Base-by-base conservation (phyloP, 2,113 vertebrate species). In the Procavia capensis region DNA sequence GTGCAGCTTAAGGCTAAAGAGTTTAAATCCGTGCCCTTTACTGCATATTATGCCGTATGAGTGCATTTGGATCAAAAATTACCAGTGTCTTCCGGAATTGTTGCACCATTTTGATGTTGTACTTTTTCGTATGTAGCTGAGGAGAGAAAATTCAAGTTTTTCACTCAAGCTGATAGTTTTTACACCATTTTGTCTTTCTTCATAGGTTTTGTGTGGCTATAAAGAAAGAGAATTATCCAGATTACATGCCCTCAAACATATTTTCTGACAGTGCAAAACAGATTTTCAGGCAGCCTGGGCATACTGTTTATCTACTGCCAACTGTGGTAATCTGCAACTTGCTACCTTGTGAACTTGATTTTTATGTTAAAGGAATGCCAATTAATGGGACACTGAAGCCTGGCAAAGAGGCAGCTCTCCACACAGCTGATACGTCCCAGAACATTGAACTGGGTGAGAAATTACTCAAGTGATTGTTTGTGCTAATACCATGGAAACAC, bases 201-300 rank as follows among this genome's bases (percentile, higher is more conserved):
- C 45, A 2, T 94, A 99, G 99, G 98, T 99, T 99, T 96, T 99
- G 99, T 88, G 99, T 99, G 94, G 99, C 99, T 68, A 99, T 99
- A 91, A 99, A 99, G 97, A 99, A 99, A 93, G 99, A 99, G 85
- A 99, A 99, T 95, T 99, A 99, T 43, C 99, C 99, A 0, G 99
- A 99, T 63, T 99, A 99, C 96, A 98, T 99, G 98, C 99, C 99
- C 36, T 99, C 99, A 89, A 99, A 98, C 97, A 98, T 98, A 45
- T 99, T 99, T 91, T 99, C 99, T 34, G 99, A 99, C 91, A 98
- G 98, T 14, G 96, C 99, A 19, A 99, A 99, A 95, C 99, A 99
- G 98, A 99, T 99, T 97, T 99, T 99, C 97, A 98, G 99, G 3
- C 99, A 99, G 97, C 99, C 99, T 0, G 99, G 99, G 13, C 99